A percentile compares a stretch with the other conserved stretches of the same genome.
Conservation (phyloP, 2,113 vertebrate genomes). For the Spheniscus mendiculus region DNA sequence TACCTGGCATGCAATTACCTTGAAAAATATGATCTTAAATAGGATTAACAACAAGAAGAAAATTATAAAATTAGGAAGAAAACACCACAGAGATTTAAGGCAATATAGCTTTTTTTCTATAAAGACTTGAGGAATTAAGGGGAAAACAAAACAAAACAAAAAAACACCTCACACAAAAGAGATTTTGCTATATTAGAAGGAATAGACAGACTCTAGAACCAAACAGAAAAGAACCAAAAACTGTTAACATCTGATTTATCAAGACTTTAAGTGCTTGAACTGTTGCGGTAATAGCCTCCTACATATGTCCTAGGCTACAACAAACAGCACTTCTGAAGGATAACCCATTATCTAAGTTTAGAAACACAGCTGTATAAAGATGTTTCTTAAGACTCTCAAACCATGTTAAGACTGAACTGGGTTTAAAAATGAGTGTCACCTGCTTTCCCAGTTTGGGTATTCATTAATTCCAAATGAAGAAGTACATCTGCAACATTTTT, state of each 20-base stretch:
- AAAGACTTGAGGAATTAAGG: background rate
- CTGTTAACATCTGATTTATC: background rate
- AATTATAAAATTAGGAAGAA: constrained; percentile 34
- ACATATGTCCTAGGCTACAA: background rate
- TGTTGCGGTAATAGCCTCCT: background rate
- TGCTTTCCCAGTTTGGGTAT: background rate
- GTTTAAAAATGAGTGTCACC: background rate
- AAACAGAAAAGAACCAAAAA: background rate
- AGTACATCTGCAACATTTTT: background rate
- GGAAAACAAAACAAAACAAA: background rate
- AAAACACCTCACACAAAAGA: accelerated
- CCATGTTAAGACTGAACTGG: background rate
- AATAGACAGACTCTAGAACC: background rate
- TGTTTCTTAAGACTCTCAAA: background rate
- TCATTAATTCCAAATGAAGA: background rate
- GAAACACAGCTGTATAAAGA: background rate
- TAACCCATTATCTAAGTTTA: background rate
- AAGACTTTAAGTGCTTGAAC: background rate
- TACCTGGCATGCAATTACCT: constrained; percentile 35
- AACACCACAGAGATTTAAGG: constrained; percentile 4
- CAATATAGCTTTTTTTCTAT: background rate
- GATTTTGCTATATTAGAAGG: background rate
- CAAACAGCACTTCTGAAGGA: background rate
- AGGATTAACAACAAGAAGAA: background rate
- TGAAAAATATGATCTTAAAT: constrained; percentile 5